Evolutionary conservation across 2,113 vertebrate genomes (phyloP).

Genomic region (Oreochromis tanganicae): DNA sequence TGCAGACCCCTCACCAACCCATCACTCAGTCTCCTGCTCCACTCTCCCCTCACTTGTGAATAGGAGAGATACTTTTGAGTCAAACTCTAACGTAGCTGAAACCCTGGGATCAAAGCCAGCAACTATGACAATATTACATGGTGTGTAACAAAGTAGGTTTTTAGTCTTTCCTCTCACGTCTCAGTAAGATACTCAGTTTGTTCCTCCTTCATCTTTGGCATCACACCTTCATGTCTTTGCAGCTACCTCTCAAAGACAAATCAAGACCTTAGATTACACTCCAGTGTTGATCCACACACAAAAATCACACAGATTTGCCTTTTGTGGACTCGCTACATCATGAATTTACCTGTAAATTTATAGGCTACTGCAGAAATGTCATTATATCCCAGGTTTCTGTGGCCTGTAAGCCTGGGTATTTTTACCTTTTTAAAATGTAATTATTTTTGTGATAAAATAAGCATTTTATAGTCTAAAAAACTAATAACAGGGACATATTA

Average conservation of each 20-base stretch:
- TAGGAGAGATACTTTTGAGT: neutral
- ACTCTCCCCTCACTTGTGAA: fast-evolving
- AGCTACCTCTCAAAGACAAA: neutral
- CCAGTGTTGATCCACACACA: neutral
- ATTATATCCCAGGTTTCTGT: neutral
- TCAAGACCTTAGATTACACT: neutral
- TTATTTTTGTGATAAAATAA: neutral
- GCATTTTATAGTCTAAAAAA: neutral
- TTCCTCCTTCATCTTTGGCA: neutral
- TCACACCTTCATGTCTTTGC: neutral
- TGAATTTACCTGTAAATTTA: neutral
- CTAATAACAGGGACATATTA: fast-evolving
- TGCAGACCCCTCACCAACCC: neutral
- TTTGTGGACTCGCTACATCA: neutral
- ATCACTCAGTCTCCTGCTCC: neutral
- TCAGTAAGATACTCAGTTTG: neutral
- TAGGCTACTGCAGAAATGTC: neutral
- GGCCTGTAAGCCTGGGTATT: neutral
- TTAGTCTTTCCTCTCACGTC: neutral
- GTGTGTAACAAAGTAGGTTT: neutral
- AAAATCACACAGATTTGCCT: fast-evolving
- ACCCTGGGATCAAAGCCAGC: neutral
- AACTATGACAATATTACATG: neutral
- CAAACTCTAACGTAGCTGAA: neutral
- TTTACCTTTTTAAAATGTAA: neutral